A percentile compares a stretch with the other conserved stretches of the same genome.
These are phyloP conservation scores for Sclerurus mexicanus DNA, from an alignment of 2,113 vertebrate genomes.

Conservation along the genomic window DNA sequence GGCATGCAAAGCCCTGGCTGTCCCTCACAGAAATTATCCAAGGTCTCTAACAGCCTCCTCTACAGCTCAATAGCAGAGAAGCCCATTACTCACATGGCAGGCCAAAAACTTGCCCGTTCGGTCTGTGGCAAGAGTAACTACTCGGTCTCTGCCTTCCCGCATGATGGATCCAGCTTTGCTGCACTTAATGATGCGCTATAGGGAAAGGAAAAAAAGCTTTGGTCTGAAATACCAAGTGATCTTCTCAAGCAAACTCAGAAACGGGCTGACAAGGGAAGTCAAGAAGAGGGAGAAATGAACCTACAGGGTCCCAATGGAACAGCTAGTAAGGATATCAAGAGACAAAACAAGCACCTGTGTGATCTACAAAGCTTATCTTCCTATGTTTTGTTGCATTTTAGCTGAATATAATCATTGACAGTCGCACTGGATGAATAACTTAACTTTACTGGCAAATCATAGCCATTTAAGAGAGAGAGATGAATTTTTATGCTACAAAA, in stretches of 20 bases:
- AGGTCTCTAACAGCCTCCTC: not conserved
- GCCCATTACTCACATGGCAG: constrained; percentile 86
- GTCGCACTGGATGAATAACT: not conserved
- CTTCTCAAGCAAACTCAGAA: not conserved
- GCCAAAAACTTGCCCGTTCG: constrained; percentile 80
- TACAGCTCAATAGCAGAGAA: not conserved
- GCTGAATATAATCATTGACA: not conserved
- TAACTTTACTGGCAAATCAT: not conserved
- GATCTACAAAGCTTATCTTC: not conserved
- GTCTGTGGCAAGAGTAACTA: constrained; percentile 85
- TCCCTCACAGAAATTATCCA: not conserved
- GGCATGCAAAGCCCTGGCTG: not conserved
- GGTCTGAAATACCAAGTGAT: not conserved
- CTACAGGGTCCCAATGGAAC: not conserved
- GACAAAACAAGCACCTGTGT: not conserved
- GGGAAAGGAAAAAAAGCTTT: not conserved
- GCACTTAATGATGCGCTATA: constrained; percentile 85
- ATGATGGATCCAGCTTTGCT: constrained; percentile 88
- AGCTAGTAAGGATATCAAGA: not conserved
- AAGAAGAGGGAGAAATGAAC: not conserved
- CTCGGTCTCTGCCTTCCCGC: constrained; percentile 86
- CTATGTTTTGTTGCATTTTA: not conserved
- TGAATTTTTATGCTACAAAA: not conserved
- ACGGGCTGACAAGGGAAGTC: not conserved
- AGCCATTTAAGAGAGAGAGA: not conserved